These are phyloP conservation scores for Anas platyrhynchos DNA, from an alignment of 2,113 vertebrate genomes.

Conservation along the genomic window DNA sequence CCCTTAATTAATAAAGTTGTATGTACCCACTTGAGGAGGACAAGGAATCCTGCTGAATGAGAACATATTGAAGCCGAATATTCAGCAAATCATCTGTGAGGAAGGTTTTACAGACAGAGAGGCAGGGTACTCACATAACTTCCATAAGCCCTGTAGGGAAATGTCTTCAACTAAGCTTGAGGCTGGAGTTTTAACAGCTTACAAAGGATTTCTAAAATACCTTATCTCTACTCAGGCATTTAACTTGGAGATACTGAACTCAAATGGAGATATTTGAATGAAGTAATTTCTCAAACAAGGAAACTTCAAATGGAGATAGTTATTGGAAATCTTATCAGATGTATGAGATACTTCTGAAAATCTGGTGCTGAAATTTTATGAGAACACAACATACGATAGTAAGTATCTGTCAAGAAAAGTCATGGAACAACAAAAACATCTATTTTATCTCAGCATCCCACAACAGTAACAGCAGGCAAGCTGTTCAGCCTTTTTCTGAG, in stretches of 20 bases:
- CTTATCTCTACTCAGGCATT: background rate
- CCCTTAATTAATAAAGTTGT: background rate
- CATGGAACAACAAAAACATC: background rate
- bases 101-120: background rate
- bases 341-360: background rate
- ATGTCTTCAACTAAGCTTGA: background rate
- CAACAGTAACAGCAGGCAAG: background rate
- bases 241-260: background rate
- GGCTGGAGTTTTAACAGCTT: background rate
- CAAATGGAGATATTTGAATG: background rate
- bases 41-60: background rate
- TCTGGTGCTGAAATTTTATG: background rate
- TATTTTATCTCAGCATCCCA: background rate
- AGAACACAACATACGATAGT: background rate
- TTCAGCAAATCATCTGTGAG: background rate
- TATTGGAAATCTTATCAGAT: background rate
- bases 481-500: background rate
- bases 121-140: background rate
- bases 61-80: background rate
- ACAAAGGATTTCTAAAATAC: background rate
- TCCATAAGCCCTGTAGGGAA: background rate
- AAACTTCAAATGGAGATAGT: background rate
- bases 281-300: background rate
- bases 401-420: background rate
- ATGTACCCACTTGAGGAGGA: background rate